phyloP scores from a whole-genome alignment of 2,113 vertebrate species.

The Labrus mixtus region DNA sequence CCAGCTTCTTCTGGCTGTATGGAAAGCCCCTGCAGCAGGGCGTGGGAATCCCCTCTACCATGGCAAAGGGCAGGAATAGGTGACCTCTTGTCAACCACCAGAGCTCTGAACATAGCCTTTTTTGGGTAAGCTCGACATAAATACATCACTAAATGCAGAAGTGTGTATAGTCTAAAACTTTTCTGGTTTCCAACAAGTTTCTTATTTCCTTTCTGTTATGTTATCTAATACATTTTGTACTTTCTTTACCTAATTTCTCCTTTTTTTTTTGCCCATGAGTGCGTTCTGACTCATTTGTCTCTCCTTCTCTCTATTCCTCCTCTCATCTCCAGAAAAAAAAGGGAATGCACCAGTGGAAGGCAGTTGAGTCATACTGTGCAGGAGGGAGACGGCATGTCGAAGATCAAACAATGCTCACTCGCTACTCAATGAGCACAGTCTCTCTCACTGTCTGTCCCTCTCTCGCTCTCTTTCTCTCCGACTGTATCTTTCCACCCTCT shows the following conservation, averaged over 20 bases:
- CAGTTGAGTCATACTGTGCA: constrained; percentile 62
- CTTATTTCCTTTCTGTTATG: background rate
- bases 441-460: background rate
- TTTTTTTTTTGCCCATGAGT: constrained; percentile 9
- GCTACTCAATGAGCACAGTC: constrained; percentile 36
- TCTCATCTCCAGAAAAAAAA: constrained; percentile 14
- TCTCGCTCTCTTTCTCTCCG: constrained; percentile 9
- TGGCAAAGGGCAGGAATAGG: constrained; percentile 19
- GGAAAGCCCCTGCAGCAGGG: constrained; percentile 42
- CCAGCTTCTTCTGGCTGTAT: constrained; percentile 37
- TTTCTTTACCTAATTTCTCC: background rate
- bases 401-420: constrained; percentile 56
- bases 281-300: constrained; percentile 21
- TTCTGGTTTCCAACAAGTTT: background rate
- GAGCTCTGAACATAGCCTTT: background rate
- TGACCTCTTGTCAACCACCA: constrained; percentile 8
- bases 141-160: no score
- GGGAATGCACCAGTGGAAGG: constrained; percentile 45
- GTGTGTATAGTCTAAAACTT: no score
- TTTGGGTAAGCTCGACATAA: background rate
- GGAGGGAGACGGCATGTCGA: constrained; percentile 43
- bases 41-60: constrained; percentile 52
- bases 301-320: constrained; percentile 16
- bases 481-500: constrained; percentile 22
- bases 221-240: background rate